Conservation (phyloP, 2,113 vertebrate genomes). For the Oreochromis aureus region DNA sequence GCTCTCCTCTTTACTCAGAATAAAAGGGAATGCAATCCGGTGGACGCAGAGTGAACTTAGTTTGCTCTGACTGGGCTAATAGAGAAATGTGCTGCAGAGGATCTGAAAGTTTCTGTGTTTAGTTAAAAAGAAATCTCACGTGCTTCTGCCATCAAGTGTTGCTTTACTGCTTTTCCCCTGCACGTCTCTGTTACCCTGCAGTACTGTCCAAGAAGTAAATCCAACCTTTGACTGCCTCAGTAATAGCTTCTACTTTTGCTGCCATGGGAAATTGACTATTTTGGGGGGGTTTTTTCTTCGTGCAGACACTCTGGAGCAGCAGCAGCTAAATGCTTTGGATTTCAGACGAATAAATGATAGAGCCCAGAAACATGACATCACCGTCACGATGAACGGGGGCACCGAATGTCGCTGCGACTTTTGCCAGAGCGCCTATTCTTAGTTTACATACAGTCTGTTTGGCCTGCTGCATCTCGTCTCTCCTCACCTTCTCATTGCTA, state of each 20-base stretch:
- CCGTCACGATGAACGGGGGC: background rate
- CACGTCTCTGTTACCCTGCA: background rate
- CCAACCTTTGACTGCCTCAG: background rate
- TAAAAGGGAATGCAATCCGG: background rate
- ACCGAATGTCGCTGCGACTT: background rate
- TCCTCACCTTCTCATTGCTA: slow-evolving; percentile 37
- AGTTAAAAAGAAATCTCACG: background rate
- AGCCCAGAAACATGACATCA: background rate
- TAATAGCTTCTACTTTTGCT: background rate
- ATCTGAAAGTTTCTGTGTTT: background rate
- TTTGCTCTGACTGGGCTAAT: background rate
- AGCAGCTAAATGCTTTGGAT: background rate
- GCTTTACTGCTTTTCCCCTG: background rate
- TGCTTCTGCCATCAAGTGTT: slow-evolving; percentile 25
- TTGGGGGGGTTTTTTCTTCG: accelerated
- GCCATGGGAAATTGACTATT: background rate
- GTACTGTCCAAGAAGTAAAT: background rate
- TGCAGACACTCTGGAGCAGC: background rate
- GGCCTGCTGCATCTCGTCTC: background rate
- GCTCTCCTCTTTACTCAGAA: background rate
- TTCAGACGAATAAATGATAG: background rate
- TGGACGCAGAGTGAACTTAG: background rate
- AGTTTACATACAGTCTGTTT: background rate
- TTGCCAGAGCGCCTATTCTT: background rate
- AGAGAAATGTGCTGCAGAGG: background rate